Evolutionary conservation across 2,888 invertebrate genomes (phyloP).

Genomic region (Galeruca laticollis): DNA sequence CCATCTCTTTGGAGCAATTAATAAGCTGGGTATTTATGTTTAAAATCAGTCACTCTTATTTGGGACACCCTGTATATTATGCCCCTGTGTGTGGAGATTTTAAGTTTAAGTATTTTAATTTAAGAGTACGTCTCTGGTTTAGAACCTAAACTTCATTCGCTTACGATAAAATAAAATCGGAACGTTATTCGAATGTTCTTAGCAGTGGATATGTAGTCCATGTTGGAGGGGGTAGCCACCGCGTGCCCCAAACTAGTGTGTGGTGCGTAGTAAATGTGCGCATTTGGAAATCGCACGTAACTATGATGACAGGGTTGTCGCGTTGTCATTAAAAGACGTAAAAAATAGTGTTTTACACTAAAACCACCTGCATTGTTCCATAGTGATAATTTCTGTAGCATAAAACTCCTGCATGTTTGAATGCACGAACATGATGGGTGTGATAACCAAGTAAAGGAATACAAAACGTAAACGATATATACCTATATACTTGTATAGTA

Average conservation of each 20-base stretch:
- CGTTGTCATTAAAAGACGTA: not conserved
- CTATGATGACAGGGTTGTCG: slow-evolving; percentile 48
- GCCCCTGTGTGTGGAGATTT: not conserved
- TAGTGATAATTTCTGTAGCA: slow-evolving; percentile 19
- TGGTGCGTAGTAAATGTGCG: slow-evolving; percentile 58
- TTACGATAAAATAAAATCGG: not conserved
- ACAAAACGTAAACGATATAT: slow-evolving; percentile 8
- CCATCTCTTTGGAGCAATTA: no score
- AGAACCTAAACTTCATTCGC: not conserved
- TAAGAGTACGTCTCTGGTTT: not conserved
- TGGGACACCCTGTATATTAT: no score
- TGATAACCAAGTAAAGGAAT: slow-evolving; percentile 12
- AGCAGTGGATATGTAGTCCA: slow-evolving; percentile 28
- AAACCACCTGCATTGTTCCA: slow-evolving; percentile 42
- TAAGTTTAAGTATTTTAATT: not conserved
- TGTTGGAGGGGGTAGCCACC: slow-evolving; percentile 51
- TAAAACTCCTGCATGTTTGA: slow-evolving; percentile 29
- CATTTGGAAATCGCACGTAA: slow-evolving; percentile 45
- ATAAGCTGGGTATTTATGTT: no score
- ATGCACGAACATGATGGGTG: slow-evolving; percentile 17
- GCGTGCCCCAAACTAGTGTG: slow-evolving; percentile 60
- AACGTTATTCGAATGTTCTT: not conserved
- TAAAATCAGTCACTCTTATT: no score
- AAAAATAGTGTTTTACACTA: slow-evolving; percentile 25
- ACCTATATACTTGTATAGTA: no score